Percentiles rank a stretch among this genome's conserved stretches.
Conservation (phyloP, 2,888 invertebrate species). For the Dynastes maya region DNA sequence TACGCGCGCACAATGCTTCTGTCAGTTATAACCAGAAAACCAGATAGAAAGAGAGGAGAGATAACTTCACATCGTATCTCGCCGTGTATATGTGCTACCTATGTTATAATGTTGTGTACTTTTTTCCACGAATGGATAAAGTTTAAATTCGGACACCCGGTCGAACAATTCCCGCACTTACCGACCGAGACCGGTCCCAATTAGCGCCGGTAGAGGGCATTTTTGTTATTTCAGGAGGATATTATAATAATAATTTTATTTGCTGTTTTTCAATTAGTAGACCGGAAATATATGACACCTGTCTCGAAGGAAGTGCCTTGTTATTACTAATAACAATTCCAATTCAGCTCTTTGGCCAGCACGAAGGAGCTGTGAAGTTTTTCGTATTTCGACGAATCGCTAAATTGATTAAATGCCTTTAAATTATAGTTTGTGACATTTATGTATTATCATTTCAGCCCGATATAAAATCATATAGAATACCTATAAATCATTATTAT, state of each 20-base stretch:
- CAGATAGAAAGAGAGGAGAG: conserved; percentile 11
- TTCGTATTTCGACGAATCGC: conserved; percentile 26
- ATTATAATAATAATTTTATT: conserved; percentile 64
- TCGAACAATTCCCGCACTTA: conserved; percentile 63
- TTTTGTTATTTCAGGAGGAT: conserved; percentile 63
- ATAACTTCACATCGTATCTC: not conserved
- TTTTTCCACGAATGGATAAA: conserved; percentile 43
- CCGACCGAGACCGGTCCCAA: conserved; percentile 64
- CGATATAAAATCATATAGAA: no score
- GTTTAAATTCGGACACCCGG: conserved; percentile 59
- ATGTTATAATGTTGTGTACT: no score
- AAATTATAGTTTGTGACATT: not conserved
- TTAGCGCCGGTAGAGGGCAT: conserved; percentile 62
- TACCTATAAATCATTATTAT: no score
- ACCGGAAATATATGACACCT: conserved; percentile 67
- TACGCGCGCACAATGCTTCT: conserved; percentile 59
- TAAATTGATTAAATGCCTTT: conserved; percentile 1
- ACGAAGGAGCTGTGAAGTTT: not conserved
- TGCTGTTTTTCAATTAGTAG: conserved; percentile 63
- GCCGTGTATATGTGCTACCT: not conserved
- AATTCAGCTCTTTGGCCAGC: conserved; percentile 9
- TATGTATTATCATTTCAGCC: no score
- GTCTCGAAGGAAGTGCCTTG: conserved; percentile 62
- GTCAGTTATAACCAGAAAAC: conserved; percentile 58
- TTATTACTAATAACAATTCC: conserved; percentile 56